phyloP scores from a whole-genome alignment of 2,888 invertebrate genomes.

The Acrocyrtus sp. region DNA sequence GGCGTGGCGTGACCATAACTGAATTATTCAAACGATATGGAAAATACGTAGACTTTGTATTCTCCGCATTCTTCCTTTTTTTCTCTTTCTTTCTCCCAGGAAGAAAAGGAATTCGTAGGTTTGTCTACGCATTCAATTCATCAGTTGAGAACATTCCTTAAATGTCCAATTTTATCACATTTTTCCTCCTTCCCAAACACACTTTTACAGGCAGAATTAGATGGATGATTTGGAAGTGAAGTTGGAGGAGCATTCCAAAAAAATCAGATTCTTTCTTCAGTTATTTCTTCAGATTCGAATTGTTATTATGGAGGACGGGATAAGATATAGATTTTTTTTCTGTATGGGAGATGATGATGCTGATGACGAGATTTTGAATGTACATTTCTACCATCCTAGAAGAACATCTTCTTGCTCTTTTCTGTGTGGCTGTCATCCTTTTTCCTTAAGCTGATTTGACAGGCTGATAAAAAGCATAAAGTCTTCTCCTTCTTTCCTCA shows the following conservation, averaged over 20 bases:
- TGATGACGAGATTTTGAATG: background rate
- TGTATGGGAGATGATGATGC: background rate
- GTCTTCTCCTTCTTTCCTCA: slow-evolving; percentile 23
- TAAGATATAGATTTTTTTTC: slow-evolving; percentile 3
- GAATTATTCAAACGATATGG: slow-evolving; percentile 43
- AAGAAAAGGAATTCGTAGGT: background rate
- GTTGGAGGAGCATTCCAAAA: background rate
- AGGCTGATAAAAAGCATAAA: slow-evolving; percentile 53
- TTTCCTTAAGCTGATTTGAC: slow-evolving; percentile 51
- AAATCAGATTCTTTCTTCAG: slow-evolving; percentile 4
- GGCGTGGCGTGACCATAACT: slow-evolving; percentile 51
- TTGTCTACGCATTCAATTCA: slow-evolving; percentile 24
- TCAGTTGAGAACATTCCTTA: slow-evolving; percentile 46
- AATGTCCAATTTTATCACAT: slow-evolving; percentile 48
- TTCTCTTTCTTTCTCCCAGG: background rate
- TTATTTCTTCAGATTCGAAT: background rate
- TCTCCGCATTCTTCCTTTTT: slow-evolving; percentile 18
- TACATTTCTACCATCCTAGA: too few relatives aligned
- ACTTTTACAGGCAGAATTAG: background rate
- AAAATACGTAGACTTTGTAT: slow-evolving; percentile 19
- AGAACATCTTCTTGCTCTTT: slow-evolving; percentile 24
- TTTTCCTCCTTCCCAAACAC: slow-evolving; percentile 8
- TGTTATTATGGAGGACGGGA: slow-evolving; percentile 22
- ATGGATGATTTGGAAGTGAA: background rate
- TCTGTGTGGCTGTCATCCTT: slow-evolving; percentile 52